Conservation (phyloP, 2,797 vertebrate species). For the Eulemur albifrons region DNA sequence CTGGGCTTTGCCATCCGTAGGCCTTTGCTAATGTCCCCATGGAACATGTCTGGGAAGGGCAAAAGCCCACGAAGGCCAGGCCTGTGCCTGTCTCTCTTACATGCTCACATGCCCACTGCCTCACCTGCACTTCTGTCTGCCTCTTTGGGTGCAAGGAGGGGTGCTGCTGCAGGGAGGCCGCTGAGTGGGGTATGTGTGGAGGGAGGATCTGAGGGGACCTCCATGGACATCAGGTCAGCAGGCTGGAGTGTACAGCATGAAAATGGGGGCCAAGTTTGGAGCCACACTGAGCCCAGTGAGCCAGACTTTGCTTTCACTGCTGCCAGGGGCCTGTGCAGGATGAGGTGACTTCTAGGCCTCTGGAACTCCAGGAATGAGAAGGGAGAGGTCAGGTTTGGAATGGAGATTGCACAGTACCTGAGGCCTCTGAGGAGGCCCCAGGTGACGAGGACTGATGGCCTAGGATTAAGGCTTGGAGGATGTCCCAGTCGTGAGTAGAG, state of each 20-base stretch:
- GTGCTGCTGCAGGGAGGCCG: background rate
- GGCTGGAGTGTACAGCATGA: background rate
- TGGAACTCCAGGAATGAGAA: background rate
- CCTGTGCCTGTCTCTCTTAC: background rate
- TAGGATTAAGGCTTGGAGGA: background rate
- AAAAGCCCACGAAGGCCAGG: background rate
- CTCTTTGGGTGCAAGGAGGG: background rate
- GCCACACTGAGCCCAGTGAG: background rate
- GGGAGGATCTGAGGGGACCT: background rate
- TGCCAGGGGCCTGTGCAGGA: background rate
- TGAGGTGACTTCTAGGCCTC: background rate
- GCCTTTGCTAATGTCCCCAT: background rate
- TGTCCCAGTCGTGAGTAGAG: background rate
- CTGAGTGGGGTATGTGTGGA: background rate
- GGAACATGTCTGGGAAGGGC: background rate
- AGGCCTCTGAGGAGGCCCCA: background rate
- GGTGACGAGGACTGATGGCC: background rate
- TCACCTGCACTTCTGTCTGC: background rate
- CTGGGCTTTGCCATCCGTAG: background rate
- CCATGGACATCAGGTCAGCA: background rate
- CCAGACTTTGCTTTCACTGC: background rate
- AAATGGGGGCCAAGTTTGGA: background rate
- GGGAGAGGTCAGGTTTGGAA: background rate
- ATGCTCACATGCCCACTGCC: background rate
- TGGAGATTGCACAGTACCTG: background rate